phyloP scores from a whole-genome alignment of 2,888 invertebrate species.

The Drosophila subsilvestris region DNA sequence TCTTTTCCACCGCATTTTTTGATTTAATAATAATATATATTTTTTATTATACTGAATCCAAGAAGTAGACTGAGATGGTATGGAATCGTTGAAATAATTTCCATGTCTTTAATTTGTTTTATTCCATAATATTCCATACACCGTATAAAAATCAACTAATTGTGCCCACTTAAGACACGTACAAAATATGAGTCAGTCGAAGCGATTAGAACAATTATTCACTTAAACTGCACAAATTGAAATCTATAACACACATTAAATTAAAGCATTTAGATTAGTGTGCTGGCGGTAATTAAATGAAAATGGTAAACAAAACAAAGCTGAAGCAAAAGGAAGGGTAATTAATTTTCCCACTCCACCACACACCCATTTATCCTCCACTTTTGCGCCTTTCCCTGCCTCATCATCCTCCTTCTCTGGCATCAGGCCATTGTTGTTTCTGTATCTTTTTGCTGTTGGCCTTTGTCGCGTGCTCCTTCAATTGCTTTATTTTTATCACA shows the following conservation, averaged over 20 bases:
- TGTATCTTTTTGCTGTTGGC: conserved; percentile 34
- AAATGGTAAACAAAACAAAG: conserved; percentile 35
- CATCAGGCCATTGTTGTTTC: conserved; percentile 12
- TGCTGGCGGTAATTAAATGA: conserved; percentile 37
- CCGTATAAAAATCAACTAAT: not conserved
- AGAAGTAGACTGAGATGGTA: too few species aligned
- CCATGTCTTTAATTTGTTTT: not conserved
- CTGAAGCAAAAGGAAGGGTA: conserved; percentile 23
- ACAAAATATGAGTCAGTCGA: too few species aligned
- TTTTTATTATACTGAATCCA: too few species aligned
- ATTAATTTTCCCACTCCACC: conserved; percentile 36
- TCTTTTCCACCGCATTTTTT: too few species aligned
- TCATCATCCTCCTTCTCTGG: not conserved
- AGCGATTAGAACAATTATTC: not conserved
- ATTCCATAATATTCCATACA: not conserved
- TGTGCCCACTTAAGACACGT: not conserved
- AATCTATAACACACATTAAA: not conserved
- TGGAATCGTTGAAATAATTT: not conserved
- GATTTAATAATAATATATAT: too few species aligned
- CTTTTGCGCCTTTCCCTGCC: conserved; percentile 1
- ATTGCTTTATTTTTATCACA: conserved; percentile 58
- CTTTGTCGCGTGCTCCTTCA: conserved; percentile 43
- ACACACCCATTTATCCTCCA: not conserved
- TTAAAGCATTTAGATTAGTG: conserved; percentile 34
- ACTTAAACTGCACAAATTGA: not conserved